phyloP scores from a whole-genome alignment of 2,113 vertebrate species.

The Entelurus aequoreus region DNA sequence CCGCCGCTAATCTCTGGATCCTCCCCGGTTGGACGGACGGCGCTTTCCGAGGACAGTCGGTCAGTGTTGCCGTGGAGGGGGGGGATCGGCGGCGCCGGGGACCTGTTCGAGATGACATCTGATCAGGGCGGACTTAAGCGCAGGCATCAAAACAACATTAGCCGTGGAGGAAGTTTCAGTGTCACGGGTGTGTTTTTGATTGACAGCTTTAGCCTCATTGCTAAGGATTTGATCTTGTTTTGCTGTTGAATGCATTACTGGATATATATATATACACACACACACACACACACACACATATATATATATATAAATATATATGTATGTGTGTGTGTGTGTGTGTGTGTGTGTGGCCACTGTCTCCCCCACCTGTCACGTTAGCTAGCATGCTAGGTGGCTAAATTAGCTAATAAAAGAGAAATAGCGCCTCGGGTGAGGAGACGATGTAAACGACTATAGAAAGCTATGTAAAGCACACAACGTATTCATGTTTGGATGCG shows the following conservation, averaged over 20 bases:
- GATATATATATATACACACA: too few species aligned
- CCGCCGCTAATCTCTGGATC: slow-evolving; percentile 65
- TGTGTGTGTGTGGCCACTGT: slow-evolving; percentile 5
- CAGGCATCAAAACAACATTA: slow-evolving; percentile 39
- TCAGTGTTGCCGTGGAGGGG: slow-evolving; percentile 50
- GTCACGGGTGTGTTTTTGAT: slow-evolving; percentile 44
- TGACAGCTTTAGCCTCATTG: slow-evolving; percentile 39
- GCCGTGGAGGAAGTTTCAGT: slow-evolving; percentile 42
- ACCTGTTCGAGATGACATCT: slow-evolving; percentile 76
- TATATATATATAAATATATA: too few species aligned
- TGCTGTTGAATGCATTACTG: slow-evolving; percentile 20
- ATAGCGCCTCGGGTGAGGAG: slow-evolving; percentile 11
- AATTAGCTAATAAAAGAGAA: slow-evolving; percentile 47
- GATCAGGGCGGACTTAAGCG: slow-evolving; percentile 56
- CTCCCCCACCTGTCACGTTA: slow-evolving; percentile 38
- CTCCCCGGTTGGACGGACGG: slow-evolving; percentile 45
- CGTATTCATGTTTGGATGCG: too few species aligned
- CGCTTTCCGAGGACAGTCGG: slow-evolving; percentile 52
- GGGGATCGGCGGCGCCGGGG: slow-evolving; percentile 62
- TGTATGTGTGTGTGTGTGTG: too few species aligned
- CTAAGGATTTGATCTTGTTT: slow-evolving; percentile 22
- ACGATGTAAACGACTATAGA: background rate
- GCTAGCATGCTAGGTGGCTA: slow-evolving; percentile 55
- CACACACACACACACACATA: too few species aligned
- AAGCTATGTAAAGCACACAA: background rate